Evolutionary conservation across 2,113 vertebrate species (phyloP).

Genomic region (Zosterops borbonicus): DNA sequence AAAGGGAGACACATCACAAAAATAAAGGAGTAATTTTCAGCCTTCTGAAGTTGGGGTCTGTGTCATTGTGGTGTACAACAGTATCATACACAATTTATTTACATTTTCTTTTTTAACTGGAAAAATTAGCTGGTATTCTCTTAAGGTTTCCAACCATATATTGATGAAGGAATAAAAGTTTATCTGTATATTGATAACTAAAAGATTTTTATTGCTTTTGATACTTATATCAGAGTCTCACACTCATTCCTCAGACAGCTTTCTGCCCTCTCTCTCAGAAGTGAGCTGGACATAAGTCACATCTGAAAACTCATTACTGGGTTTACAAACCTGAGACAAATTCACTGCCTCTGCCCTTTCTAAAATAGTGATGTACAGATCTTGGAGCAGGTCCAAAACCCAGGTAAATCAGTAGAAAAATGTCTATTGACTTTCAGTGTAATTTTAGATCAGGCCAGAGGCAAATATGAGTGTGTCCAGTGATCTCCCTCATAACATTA

Average conservation of each 20-base stretch:
- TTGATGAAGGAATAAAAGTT: neutral
- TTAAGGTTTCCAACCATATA: neutral
- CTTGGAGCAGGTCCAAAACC: neutral
- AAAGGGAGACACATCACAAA: no score
- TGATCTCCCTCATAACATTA: neutral
- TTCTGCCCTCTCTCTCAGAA: neutral
- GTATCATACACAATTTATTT: neutral
- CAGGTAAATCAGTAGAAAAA: constrained; percentile 7
- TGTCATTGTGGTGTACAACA: no score
- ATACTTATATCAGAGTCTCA: neutral
- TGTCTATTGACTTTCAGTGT: neutral
- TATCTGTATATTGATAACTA: neutral
- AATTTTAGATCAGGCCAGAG: constrained; percentile 2
- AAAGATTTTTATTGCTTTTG: neutral
- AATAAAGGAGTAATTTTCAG: no score
- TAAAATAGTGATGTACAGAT: neutral
- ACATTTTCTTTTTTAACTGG: neutral
- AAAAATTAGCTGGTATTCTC: neutral
- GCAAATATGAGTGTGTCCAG: neutral
- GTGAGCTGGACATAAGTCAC: neutral
- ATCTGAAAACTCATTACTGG: neutral
- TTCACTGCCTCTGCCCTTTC: neutral
- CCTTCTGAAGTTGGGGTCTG: no score
- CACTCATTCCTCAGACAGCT: neutral
- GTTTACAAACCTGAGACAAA: neutral